Evolutionary conservation across 1,140 invertebrate species (phyloP), one percentile per base, ranked within the genome.

Genomic region (Aplysia californica): DNA sequence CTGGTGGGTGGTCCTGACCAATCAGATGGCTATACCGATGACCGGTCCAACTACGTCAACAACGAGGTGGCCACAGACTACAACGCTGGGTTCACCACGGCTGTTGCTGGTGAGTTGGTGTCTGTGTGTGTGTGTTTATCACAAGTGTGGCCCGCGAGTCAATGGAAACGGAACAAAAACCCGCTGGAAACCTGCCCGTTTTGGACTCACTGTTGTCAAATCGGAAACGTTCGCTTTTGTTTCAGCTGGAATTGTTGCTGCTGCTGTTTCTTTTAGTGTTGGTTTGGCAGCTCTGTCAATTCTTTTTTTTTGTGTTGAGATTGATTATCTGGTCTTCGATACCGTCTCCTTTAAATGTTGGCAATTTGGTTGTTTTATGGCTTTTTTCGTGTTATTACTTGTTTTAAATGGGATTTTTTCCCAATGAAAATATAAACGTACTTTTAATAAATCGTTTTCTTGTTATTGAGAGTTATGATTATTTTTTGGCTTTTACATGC

Each of bases 51-150:
- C 75, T 88, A 87, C 76, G 81, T 86, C 39, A 79, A 80, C 50
- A 89, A 89, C 69, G 87, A 89, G 81, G 88, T 89, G 21, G 84
- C 88, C 20, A 83, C 70, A 61, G 87, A 90, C 71, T 89, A 89
- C 80, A 89, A 89, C 79, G 87, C 87, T 65, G 88, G 85, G 20
- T 88, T 89, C 75, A 82, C 83, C 69, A 70, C 76, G 0, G 79
- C 79, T 33, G 44, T 81, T 38, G 81, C 81, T 21, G 81, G 81
- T 83, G 71, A n/a, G 79, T 72, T 29, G 15, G 23, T n/a, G 58
- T 61, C 6, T 10, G 58, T 26, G 20, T 61, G 6, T 61, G 10
- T n/a, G 10, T n/a, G 23, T 10, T 10, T 15, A 10, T n/a, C 6
- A 10, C 6, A 61, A 26, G 10, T 61, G 6, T 26, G 6, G 6